Percentiles rank a stretch among this genome's conserved stretches.
phyloP scores from a whole-genome alignment of 2,113 vertebrate genomes.

The Rattus norvegicus region GRCr8 NC_086022.1:148039501-148040000 shows the following conservation, averaged over 20 bases:
- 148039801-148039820: slow-evolving; percentile 97
- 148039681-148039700: neutral
- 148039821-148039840: slow-evolving; percentile 98
- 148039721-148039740: neutral
- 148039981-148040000: too few relatives aligned
- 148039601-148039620: neutral
- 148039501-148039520: neutral
- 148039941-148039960: too few relatives aligned
- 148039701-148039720: neutral
- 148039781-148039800: slow-evolving; percentile 99
- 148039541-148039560: neutral
- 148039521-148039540: slow-evolving; percentile 1
- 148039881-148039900: slow-evolving; percentile 41
- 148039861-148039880: slow-evolving; percentile 97
- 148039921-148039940: too few relatives aligned
- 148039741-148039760: slow-evolving; percentile 56
- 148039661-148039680: neutral
- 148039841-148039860: slow-evolving; percentile 98
- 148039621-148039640: neutral
- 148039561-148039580: slow-evolving; percentile 52
- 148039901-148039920: neutral
- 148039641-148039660: neutral
- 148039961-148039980: too few relatives aligned
- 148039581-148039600: neutral
- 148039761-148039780: slow-evolving; percentile 99